Percentiles rank a stretch among this genome's conserved stretches.
These are phyloP conservation scores for Thunnus albacares DNA, from an alignment of 2,797 vertebrate genomes.

Conservation along the genomic window DNA sequence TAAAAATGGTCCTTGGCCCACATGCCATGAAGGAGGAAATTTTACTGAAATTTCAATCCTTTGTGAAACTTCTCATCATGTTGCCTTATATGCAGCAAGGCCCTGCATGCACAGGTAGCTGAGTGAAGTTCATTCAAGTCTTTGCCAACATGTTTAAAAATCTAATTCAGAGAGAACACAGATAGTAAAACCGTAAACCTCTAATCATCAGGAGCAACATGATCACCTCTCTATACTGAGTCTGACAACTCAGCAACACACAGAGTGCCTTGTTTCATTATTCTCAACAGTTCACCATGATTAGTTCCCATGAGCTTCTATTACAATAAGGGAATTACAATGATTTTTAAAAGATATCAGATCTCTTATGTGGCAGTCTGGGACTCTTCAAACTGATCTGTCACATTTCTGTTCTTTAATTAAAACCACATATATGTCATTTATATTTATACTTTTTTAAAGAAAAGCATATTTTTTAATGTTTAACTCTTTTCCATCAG, in stretches of 20 bases:
- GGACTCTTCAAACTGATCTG: conserved; percentile 32
- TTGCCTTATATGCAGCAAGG: not conserved
- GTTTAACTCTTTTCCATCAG: no score
- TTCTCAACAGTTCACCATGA: conserved; percentile 68
- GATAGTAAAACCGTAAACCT: conserved; percentile 60
- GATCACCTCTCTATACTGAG: conserved; percentile 23
- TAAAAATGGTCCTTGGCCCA: not conserved
- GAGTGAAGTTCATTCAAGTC: conserved; percentile 1
- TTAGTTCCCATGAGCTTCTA: conserved; percentile 44
- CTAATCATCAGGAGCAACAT: conserved; percentile 73
- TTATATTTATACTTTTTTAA: not conserved
- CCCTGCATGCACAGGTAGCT: not conserved
- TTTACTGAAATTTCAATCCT: not conserved
- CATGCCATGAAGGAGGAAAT: not conserved
- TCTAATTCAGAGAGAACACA: conserved; percentile 39
- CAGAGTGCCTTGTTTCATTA: conserved; percentile 82
- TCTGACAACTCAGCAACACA: conserved; percentile 75
- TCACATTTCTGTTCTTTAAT: conserved; percentile 11
- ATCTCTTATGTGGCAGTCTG: conserved; percentile 53
- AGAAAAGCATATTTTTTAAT: not conserved
- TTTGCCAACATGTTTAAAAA: conserved; percentile 20
- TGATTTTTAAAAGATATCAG: conserved; percentile 33
- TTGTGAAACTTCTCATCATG: not conserved
- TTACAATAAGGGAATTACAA: conserved; percentile 30
- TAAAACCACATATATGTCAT: not conserved